Base-by-base conservation (phyloP, 2,113 vertebrate genomes). In the Todiramphus chloris region DNA sequence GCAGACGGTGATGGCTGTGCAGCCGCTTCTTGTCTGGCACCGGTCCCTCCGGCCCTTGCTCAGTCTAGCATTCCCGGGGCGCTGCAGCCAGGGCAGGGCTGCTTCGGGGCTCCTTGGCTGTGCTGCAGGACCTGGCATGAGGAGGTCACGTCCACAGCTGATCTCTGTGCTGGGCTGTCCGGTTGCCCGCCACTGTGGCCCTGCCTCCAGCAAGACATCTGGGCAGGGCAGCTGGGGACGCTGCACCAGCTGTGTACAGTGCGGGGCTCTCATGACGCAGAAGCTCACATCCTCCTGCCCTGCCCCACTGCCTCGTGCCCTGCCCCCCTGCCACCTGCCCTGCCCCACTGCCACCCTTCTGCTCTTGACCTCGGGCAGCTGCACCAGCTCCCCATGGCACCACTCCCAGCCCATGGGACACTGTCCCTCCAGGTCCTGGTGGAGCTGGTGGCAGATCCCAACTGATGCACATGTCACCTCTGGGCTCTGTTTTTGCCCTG, bases 221-320 rank as follows among this genome's bases (percentile, higher is more conserved):
- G 85, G 90, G 69, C 75, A 72, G 83, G 89, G 94, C 92, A 94
- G 90, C 62, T 9, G 21, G 92, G 87, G 91, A 73, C 2, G 2
- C 63, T 4, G 5, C 0, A 0, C 82, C 90, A 73, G 81, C 92
- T 88, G 90, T 3, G 0, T 1, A 0, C 11, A 6, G 76, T 19
- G 20, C 14, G 2, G 91, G 59, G 72, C 50, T 46, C 1, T 11
- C 0, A 0, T 89, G 80, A 76, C 1, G 21, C 63, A 77, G 72
- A 59, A 77, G 63, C 39, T 94, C 64, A 18, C 5, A 4, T 66
- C 67, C 55, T 64, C 78, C 60, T 83, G 66, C 27, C 43, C 21
- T 91, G 60, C 44, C 51, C 25, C 51, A 51, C 50, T 51, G 50
- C 66, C 53, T 58, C 83, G 53, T 83, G 72, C 30, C 43, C 18